Evolutionary conservation across 37 sponge, comb jelly and placozoan genomes (phyloP).

Genomic region (Oopsacas minuta): DNA sequence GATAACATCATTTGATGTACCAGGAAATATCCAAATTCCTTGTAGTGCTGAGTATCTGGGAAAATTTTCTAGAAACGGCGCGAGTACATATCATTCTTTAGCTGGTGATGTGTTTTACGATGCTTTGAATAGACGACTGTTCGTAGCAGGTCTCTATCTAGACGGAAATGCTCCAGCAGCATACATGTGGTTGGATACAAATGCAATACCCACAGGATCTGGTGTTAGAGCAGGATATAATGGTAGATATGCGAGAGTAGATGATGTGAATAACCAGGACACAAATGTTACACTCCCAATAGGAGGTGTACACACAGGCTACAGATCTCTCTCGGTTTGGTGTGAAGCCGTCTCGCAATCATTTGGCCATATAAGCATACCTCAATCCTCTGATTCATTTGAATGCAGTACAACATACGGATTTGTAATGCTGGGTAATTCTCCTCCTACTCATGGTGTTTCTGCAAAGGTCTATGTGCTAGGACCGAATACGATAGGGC

Average conservation of each 20-base stretch:
- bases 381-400: not conserved
- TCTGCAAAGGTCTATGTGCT: not conserved
- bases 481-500: not conserved
- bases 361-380: not conserved
- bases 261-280: not conserved
- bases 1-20: not conserved
- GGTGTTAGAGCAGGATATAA: not conserved
- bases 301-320: not conserved
- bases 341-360: not conserved
- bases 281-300: not conserved
- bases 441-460: not conserved
- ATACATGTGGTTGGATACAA: not conserved
- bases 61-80: not conserved
- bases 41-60: not conserved
- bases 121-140: not conserved
- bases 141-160: not conserved
- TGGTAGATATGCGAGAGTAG: not conserved
- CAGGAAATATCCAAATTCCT: not conserved
- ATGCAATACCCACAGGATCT: not conserved
- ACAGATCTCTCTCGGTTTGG: constrained; percentile 1
- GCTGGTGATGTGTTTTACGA: not conserved
- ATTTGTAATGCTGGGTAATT: not conserved
- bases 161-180: not conserved
- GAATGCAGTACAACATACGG: not conserved
- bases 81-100: not conserved